Evolutionary conservation across 2,113 vertebrate species (phyloP), one percentile per base, ranked within the genome.

Genomic region (Actenoides hombroni): DNA sequence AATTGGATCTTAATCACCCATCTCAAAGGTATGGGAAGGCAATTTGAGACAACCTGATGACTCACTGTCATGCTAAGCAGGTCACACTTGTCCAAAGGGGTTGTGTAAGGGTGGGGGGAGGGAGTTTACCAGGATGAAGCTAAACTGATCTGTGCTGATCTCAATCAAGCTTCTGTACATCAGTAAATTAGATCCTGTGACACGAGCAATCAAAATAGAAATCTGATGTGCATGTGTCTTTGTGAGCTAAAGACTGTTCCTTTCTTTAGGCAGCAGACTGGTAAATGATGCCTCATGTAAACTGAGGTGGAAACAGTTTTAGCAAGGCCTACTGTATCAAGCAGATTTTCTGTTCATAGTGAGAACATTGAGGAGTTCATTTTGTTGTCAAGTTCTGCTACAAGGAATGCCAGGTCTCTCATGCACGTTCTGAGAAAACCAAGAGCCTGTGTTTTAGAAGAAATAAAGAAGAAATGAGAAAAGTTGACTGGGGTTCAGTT

Each of bases 31-130:
- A 93, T 42, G 54, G 59, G 71, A 71, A 85, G 92, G 79, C 61
- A 75, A 86, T 53, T 13, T 93, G 86, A 97, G 95, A 94, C 93
- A 94, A 74, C 40, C 48, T 90, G 83, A 96, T 97, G 95, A 97
- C 86, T 95, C 95, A 94, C 83, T 80, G 51, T 94, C 95, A 95
- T 92, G 93, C 96, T 97, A 96, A 96, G 83, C 93, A 94, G 94
- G 92, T 97, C 94, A 90, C 93, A 86, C 94, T 94, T 97, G 95
- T 83, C 60, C 80, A 29, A 83, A 87, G 82, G 25, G 26, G 67
- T 96, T 93, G 92, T 11, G 2, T 95, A 95, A 94, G 83, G 49
- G 8, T 16, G 9, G 59, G 69, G 42, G 81, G 71, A 89, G 25
- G 56, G 69, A 68, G 26, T n/a, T 90, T 75, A 80, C 92, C 85